Evolutionary conservation across 1,140 invertebrate species (phyloP), one percentile per base, ranked within the genome.

Genomic region (Cecropterus lyciades): DNA sequence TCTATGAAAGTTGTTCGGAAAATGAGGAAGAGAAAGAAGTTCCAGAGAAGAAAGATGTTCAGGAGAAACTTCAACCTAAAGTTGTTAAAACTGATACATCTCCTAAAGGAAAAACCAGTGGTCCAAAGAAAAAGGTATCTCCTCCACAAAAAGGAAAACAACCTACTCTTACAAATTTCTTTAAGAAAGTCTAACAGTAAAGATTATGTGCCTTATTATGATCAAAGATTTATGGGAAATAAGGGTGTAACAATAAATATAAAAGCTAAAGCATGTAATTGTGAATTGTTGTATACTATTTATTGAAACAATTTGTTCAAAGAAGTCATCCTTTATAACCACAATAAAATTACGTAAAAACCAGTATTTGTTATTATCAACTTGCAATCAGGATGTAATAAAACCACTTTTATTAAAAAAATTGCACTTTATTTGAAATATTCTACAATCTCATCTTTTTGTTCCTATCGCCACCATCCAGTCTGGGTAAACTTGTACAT

Each of bases 391-490:
- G 30, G 9, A 33, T 33, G 1, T 8, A 33, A 33, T 33, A 33
- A 33, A 33, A 33, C 30, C 1, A 8, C 9, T 51, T 51, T 51
- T 51, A 48, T 63, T 30, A 17, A 69, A 51, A 14, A 51, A 46
- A 8, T n/a, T n/a, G n/a, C 27, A 27, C 24, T 65, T 72, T 37
- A 17, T 68, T 71, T 72, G 0, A 66, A 49, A 69, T 53, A 16
- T 53, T 42, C 56, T 49, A 67, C 33, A 52, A 45, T 55, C 48
- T 79, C 84, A 89, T 87, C 80, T 86, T 68, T 86, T 89, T 27
- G 89, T 80, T 45, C 92, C 92, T 60, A 93, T 92, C 20, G 92
- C 92, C 11, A 92, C 85, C 64, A 93, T 81, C 92, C 92, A 93
- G 59, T 93, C 89, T 16, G 91, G 86, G 64, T 87, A 86, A 14